Evolutionary conservation across 2,113 vertebrate species (phyloP), one percentile per base, ranked within the genome.

Genomic region (Tachuris rubrigastra): DNA sequence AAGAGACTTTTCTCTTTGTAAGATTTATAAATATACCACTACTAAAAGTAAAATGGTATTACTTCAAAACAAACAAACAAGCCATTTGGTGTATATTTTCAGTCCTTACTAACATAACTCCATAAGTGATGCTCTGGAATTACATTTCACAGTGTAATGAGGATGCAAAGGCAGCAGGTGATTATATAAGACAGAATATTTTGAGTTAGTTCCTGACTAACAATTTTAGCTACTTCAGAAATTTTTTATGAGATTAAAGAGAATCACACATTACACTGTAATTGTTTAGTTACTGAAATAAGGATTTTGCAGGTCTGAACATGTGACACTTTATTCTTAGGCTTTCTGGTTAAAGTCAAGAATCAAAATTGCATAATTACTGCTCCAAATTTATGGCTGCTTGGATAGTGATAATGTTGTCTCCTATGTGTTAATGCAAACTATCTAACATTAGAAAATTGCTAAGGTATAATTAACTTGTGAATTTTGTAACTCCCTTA

Each of bases 361-460:
- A 84, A 94, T 76, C 47, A 67, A 96, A 97, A 93, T 18, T 95
- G 56, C 58, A 49, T 91, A 95, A 93, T 92, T 94, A 90, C 89
- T 89, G 76, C 76, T 90, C 77, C 68, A 89, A 85, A 96, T 87
- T 75, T 93, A 88, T 31, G 68, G 46, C 76, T 93, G 75, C 62
- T 91, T 92, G 49, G 52, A 77, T 6, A 83, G 92, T 55, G 88
- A 94, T 56, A 79, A 94, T 58, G 87, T 30, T 74, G 47, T 50
- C 75, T 93, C 73, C 69, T 47, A 44, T 7, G 73, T 78, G 69
- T 41, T 88, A 85, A 94, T 52, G 67, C 74, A 87, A 94, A 71
- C 77, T 69, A 78, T 31, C 53, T 59, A 87, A 77, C 30, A 47
- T 75, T 78, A 94, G 81, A 93, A 93, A 81, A 58, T 7, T 72